A percentile compares a stretch with the other conserved stretches of the same genome.
These are phyloP conservation scores for Neolamprologus hecqui DNA, from an alignment of 2,113 vertebrate genomes.

Conservation along the genomic window DNA sequence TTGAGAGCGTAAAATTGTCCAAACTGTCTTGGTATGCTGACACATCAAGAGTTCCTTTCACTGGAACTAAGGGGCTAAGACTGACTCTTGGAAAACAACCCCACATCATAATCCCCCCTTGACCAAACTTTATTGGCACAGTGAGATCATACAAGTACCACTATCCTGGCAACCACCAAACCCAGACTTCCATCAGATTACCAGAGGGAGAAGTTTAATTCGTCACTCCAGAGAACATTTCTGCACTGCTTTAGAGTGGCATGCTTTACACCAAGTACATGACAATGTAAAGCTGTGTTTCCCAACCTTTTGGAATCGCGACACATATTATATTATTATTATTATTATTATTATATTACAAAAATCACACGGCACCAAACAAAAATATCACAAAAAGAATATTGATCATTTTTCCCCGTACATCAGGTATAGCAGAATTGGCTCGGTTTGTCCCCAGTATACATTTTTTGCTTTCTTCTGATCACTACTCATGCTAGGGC, in stretches of 20 bases:
- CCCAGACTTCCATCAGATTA: background rate
- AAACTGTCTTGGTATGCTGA: background rate
- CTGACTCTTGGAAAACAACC: background rate
- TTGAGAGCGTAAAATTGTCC: background rate
- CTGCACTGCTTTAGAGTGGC: background rate
- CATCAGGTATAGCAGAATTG: background rate
- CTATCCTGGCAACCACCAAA: background rate
- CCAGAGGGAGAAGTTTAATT: background rate
- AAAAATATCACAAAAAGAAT: background rate
- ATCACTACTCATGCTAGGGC: background rate
- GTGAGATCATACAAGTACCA: background rate
- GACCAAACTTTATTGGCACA: background rate
- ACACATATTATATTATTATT: background rate
- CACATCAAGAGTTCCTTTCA: background rate
- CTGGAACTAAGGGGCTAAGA: background rate
- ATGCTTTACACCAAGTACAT: background rate
- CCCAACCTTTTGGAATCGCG: fast-evolving
- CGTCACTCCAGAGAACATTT: background rate
- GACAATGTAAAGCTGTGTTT: background rate
- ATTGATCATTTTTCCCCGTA: fast-evolving
- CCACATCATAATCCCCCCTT: background rate
- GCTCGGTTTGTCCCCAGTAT: background rate
- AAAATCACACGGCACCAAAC: background rate
- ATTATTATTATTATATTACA: background rate
- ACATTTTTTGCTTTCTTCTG: background rate